A percentile compares a stretch with the other conserved stretches of the same genome.
These are phyloP conservation scores for Hypomesus transpacificus DNA, from an alignment of 2,113 vertebrate species.

Conservation along the genomic window DNA sequence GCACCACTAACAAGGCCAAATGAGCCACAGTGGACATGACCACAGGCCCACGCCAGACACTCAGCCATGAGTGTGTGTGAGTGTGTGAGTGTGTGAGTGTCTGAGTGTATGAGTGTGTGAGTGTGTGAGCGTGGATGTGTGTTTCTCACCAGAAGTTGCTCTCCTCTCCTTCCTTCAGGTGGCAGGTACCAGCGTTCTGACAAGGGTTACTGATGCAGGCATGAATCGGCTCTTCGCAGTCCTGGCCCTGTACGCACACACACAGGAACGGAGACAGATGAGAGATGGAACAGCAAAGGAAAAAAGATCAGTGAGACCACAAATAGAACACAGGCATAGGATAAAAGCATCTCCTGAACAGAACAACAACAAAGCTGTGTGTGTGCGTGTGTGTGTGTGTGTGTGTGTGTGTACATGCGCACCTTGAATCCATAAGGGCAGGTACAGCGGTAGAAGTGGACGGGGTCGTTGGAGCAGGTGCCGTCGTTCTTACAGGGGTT, in stretches of 20 bases:
- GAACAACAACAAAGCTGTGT: neutral
- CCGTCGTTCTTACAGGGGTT: conserved; percentile 96
- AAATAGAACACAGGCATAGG: neutral
- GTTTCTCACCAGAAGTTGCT: conserved; percentile 87
- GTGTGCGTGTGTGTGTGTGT: neutral
- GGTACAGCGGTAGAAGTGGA: conserved; percentile 93
- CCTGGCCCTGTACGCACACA: conserved; percentile 79
- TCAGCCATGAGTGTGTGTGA: neutral
- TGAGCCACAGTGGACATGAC: no score
- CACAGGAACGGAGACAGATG: neutral
- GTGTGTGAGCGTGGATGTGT: neutral
- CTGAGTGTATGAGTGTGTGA: neutral
- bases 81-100: neutral
- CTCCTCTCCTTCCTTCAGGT: conserved; percentile 91
- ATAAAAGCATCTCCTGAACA: neutral
- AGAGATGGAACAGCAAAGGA: conserved; percentile 3
- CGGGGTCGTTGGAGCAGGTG: conserved; percentile 91
- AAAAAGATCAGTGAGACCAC: conserved; percentile 13
- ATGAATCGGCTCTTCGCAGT: conserved; percentile 92
- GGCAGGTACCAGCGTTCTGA: conserved; percentile 87
- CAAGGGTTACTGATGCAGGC: conserved; percentile 93
- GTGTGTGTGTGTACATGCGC: conserved; percentile 20
- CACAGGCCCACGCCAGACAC: no score
- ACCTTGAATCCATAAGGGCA: conserved; percentile 98
- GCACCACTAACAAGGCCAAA: no score